Evolutionary conservation across 2,888 invertebrate genomes (phyloP).

Genomic region (Eurytoma adleriae): DNA sequence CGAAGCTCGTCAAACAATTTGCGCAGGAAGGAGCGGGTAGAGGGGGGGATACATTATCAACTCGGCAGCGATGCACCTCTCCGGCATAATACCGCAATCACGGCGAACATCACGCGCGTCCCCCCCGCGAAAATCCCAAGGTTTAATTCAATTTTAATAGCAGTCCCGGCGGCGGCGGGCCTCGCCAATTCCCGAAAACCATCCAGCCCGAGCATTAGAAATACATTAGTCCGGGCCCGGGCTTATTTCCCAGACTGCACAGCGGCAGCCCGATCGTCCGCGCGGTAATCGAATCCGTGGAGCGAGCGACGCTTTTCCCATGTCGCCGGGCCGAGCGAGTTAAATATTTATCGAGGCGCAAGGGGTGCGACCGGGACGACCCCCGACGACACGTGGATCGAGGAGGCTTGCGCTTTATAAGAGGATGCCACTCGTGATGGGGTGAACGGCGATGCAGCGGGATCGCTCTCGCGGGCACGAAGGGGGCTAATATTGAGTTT

Average conservation of each 20-base stretch:
- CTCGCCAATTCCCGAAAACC: conserved; percentile 6
- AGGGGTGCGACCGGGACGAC: conserved; percentile 23
- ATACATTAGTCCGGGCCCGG: conserved; percentile 13
- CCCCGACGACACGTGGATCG: conserved; percentile 29
- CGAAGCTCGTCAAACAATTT: too few species aligned
- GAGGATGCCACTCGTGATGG: background rate
- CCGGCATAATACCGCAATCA: background rate
- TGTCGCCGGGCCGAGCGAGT: conserved; percentile 22
- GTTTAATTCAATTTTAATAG: conserved; percentile 41
- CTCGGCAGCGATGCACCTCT: background rate
- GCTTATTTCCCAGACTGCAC: conserved; percentile 26
- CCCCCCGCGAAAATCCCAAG: conserved; percentile 6
- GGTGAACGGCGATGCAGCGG: too few species aligned
- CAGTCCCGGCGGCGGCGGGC: too few species aligned
- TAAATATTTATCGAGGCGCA: conserved; percentile 43
- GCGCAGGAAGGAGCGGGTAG: too few species aligned
- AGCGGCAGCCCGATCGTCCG: background rate
- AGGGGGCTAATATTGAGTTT: too few species aligned
- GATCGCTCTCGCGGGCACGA: too few species aligned
- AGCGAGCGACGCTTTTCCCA: conserved; percentile 15
- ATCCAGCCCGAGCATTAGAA: conserved; percentile 26
- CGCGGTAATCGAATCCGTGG: conserved; percentile 30
- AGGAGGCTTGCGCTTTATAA: background rate
- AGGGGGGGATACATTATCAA: too few species aligned
- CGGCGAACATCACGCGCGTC: background rate